Evolutionary conservation across 1,140 invertebrate genomes (phyloP), one percentile per base, ranked within the genome.

Genomic region (Zaprionus ornatus): DNA sequence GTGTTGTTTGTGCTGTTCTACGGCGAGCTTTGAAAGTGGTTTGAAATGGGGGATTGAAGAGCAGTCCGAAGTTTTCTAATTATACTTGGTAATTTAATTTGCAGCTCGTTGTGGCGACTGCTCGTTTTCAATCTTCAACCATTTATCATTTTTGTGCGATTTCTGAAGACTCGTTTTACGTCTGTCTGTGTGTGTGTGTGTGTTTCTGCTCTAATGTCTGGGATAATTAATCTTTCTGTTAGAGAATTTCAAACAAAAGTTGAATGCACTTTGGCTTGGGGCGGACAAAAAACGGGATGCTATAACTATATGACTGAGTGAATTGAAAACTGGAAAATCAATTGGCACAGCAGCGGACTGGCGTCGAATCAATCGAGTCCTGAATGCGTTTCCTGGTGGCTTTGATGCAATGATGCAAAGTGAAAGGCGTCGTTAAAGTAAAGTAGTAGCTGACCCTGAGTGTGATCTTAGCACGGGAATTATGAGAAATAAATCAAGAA

Each of bases 81-180:
- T 62, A 64, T 60, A 59, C 75, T 87, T 82, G 74, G 65, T 82
- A 87, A 87, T 87, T 87, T 80, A 88, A 88, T 88, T 74, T 63
- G 70, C 76, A 68, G 71, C 62, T 87, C 45, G 45, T 21, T 50
- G 19, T 21, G 17, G 17, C 9, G 45, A 19, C 69, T 50, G 68
- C 54, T 74, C 68, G 72, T 82, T 81, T 77, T 82, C 66, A 62
- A 32, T 67, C 52, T 45, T 21, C 37, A 12, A n/a, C 54, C 78
- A 88, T 88, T 90, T 84, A 88, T 88, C 84, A 88, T 70, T 74
- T 79, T 68, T 77, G 59, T 77, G 56, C 17, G 61, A 52, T 64
- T 70, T 52, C 27, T 55, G 48, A 27, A 74, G 77, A 84, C 74
- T 77, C 69, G 82, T 72, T 86, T 69, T 42, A 66, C 15, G n/a